Evolutionary conservation across 1,140 invertebrate genomes (phyloP), one percentile per base, ranked within the genome.

Genomic region (Papilio machaon): DNA sequence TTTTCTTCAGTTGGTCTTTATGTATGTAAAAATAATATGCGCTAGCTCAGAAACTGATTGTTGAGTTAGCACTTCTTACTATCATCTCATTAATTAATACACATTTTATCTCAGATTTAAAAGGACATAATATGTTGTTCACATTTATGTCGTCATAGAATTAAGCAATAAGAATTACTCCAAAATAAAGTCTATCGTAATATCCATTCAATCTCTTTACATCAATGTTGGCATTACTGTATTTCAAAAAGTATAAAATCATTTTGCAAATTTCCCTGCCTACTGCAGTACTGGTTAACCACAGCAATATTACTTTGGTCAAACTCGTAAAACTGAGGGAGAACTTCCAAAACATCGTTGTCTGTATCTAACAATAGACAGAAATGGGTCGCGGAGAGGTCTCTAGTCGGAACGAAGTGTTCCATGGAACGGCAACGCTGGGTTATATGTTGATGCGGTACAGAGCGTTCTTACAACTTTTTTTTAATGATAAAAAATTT

Each of bases 361-460:
- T 49, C 74, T 76, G 74, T 76, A 76, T 76, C 46, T 76, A 76
- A 76, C 74, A 76, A 76, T 76, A 47, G 74, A 76, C 47, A 76
- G 74, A 76, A 76, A 52, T 76, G 74, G 74, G 74, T 76, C 74
- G 74, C 74, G 74, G 74, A 46, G 74, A 47, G 74, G 74, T 76
- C 74, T 52, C 74, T 49, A 76, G 23, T 2, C 74, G 46, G 74
- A 76, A 76, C 74, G 74, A 52, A 52, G 47, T 54, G 47, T 76
- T 52, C 4, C 47, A n/a, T n/a, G 15, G 70, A 1, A 11, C 73
- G 73, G 38, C 73, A 74, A 30, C n/a, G 46, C 38, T 23, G 46
- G 47, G 70, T 4, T 47, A 47, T 7, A 46, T 47, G 74, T 49
- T 17, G 19, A 49, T 46, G 19, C 9, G 46, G 70, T 46, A 46